Base-by-base conservation (phyloP, 2,888 invertebrate genomes). In the Cerastis rubricosa region DNA sequence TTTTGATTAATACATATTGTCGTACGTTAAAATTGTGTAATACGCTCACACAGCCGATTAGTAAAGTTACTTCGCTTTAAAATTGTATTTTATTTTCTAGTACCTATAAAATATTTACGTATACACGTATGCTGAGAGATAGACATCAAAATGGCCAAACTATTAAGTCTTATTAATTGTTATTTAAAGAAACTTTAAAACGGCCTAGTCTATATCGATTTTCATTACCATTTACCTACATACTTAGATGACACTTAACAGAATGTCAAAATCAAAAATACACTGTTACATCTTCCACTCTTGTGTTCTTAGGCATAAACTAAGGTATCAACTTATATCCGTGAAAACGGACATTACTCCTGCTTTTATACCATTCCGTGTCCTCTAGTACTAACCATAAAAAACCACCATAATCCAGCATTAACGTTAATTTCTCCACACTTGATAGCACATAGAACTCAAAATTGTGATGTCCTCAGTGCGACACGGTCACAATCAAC, bases 401-500 rank as follows among this genome's bases (percentile, higher is more conserved):
- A 43, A 22, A 40, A 29, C 1, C 19, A 14, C 12, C 1, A n/a
- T n/a, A 40, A 47, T 11, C 6, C 1, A 72, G 17, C 11, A 40
- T 1, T 3, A 25, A 45, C 25, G 40, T 47, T 49, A 80, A 81
- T 65, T 74, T 74, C 40, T 9, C 19, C 40, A 25, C 65, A 47
- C 80, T 71, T 61, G 29, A 54, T 47, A 66, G n/a, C 47, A 11
- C 35, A 29, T 8, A 47, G 9, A 43, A 49, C 65, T 66, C 70
- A 49, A 83, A 77, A 83, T 6, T 43, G 29, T 29, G 17, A 29
- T 1, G 47, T 35, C 19, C 61, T 66, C 51, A 66, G n/a, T 65
- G 22, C 54, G 73, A 66, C 65, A 72, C 45, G 65, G 54, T 79
- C 7, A 79, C 65, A 73, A 84, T 79, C 84, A 73, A 69, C 68